Evolutionary conservation across 2,113 vertebrate genomes (phyloP).

Genomic region (Tichodroma muraria): DNA sequence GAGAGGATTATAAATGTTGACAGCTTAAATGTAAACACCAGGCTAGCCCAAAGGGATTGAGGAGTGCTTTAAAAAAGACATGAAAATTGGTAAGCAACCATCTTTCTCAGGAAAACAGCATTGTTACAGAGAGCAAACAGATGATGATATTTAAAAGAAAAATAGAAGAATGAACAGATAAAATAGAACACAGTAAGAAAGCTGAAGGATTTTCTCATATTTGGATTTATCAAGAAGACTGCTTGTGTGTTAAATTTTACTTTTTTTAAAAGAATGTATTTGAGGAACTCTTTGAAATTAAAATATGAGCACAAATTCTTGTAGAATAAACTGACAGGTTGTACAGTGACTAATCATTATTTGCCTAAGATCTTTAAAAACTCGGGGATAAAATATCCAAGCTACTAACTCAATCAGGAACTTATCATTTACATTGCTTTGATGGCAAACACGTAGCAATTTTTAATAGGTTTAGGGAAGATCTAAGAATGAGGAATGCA

Average conservation of each 20-base stretch:
- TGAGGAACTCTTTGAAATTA: neutral
- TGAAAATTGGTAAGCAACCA: neutral
- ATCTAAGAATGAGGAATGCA: neutral
- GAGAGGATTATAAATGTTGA: neutral
- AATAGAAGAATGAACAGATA: fast-evolving
- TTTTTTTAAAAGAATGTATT: neutral
- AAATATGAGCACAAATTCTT: neutral
- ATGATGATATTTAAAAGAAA: neutral
- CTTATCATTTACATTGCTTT: neutral
- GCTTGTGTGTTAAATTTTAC: neutral
- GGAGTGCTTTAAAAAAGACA: neutral
- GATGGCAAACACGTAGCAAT: neutral
- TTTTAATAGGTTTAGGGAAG: neutral
- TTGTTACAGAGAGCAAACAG: neutral
- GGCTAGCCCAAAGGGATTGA: neutral
- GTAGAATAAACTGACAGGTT: neutral
- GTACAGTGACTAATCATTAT: neutral
- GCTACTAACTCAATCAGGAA: neutral
- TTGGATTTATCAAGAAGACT: neutral
- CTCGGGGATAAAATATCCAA: neutral
- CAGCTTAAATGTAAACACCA: neutral
- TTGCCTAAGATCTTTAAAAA: neutral
- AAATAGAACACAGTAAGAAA: neutral
- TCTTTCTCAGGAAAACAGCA: neutral
- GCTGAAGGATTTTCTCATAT: neutral